Percentiles rank a stretch among this genome's conserved stretches.
Conservation (phyloP, 2,113 vertebrate genomes). For the Macquaria australasica region DNA sequence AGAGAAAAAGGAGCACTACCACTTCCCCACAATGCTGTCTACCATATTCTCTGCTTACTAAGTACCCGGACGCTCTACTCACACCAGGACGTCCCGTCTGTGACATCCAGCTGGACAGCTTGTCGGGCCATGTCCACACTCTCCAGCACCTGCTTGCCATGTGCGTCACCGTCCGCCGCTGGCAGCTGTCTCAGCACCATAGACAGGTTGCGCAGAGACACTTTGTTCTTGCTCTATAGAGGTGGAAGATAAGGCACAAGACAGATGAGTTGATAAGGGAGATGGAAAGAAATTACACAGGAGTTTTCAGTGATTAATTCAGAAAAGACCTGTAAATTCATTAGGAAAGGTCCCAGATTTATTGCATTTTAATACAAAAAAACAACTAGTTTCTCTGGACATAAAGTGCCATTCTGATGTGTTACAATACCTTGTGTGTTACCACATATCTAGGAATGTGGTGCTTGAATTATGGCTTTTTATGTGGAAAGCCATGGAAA, state of each 20-base stretch:
- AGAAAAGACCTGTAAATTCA: background rate
- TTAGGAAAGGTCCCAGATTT: background rate
- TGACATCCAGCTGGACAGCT: conserved; percentile 90
- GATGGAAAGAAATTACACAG: background rate
- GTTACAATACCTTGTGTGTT: background rate
- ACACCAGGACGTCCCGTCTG: conserved; percentile 95
- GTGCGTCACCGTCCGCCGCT: conserved; percentile 67
- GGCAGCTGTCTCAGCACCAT: conserved; percentile 92
- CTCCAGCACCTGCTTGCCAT: conserved; percentile 86
- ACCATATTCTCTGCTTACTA: background rate
- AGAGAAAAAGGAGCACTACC: too few relatives aligned
- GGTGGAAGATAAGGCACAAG: background rate
- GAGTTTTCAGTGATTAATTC: background rate
- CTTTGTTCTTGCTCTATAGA: conserved; percentile 90
- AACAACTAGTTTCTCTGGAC: background rate
- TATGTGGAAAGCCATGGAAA: background rate
- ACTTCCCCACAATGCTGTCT: too few relatives aligned
- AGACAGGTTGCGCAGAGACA: conserved; percentile 91
- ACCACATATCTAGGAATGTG: background rate
- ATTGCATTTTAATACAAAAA: background rate
- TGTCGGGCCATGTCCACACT: conserved; percentile 90
- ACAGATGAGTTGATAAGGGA: background rate
- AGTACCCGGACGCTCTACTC: conserved; percentile 73
- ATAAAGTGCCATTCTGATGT: background rate
- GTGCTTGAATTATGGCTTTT: background rate